Base-by-base conservation (phyloP, 1,140 invertebrate species). In the Aphidius ervi region DNA sequence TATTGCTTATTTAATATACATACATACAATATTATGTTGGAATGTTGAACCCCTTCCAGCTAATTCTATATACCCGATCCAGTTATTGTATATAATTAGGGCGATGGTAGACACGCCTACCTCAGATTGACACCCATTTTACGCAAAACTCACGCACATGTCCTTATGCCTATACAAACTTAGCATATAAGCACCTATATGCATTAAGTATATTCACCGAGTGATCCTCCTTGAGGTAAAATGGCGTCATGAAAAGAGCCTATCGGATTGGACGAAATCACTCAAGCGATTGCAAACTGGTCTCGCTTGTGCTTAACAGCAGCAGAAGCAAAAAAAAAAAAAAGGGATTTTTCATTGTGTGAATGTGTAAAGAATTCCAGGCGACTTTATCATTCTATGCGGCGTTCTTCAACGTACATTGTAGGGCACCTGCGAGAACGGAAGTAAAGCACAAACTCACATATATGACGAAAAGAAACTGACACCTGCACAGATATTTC, bases 391-490 rank as follows among this genome's bases (percentile, higher is more conserved):
- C 23, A 31, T 31, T 4, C 4, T 31, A 31, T 31, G 23, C 4
- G 2, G 23, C 16, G 16, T 16, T 16, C 16, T 31, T 31, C 23
- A 31, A 31, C 23, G 23, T 31, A 3, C 4, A 31, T 4, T 31
- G 52, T 5, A 54, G 42, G 52, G 37, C 57, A 59, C 57, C 57
- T 59, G 57, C 57, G 57, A 47, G 57, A 59, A 59, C 57, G 57
- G 57, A 59, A 59, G 57, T 47, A 52, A 47, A 59, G 52, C 57
- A 47, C 8, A 40, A 37, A 41, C 9, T 40, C 40, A 37, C 46
- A 59, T 23, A n/a, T 47, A 47, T 48, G 57, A 47, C 50, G 6
- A 41, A 31, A 58, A 37, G 46, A 58, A n/a, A 52, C 37, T 40
- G 57, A 47, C 57, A 59, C 50, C 47, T 59, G 57, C 23, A 31